Evolutionary conservation across 2,888 invertebrate species (phyloP).

Genomic region (Dione vanillae): DNA sequence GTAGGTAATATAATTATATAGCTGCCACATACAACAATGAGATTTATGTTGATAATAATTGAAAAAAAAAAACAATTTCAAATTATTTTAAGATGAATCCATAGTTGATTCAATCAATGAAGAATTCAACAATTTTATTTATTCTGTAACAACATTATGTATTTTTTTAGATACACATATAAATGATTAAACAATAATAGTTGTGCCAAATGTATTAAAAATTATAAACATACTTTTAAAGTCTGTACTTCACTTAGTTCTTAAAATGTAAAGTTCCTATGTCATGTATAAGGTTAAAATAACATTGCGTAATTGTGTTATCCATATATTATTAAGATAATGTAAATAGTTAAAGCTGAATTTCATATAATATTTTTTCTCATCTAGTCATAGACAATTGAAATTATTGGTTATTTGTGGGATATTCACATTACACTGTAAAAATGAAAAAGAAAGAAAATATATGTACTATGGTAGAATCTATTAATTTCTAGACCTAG

Average conservation of each 20-base stretch:
- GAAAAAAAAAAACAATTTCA: too few relatives aligned
- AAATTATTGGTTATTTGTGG: constrained; percentile 12
- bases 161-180: neutral
- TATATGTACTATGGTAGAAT: neutral
- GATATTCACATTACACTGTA: constrained; percentile 6
- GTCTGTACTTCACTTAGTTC: constrained; percentile 33
- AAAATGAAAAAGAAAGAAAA: neutral
- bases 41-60: neutral
- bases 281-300: constrained; percentile 38
- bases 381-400: constrained; percentile 42
- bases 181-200: constrained; percentile 15
- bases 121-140: neutral
- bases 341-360: constrained; percentile 15
- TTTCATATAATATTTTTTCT: constrained; percentile 7
- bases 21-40: neutral
- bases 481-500: neutral
- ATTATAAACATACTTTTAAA: neutral
- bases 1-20: neutral
- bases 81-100: too few relatives aligned
- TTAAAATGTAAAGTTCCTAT: constrained; percentile 72
- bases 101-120: too few relatives aligned
- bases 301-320: constrained; percentile 25
- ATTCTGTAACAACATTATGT: neutral
- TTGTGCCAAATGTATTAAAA: constrained; percentile 37
- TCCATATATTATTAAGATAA: constrained; percentile 5